These are phyloP conservation scores for Diplodus sargus DNA, from an alignment of 2,797 vertebrate genomes.

Conservation along the genomic window DNA sequence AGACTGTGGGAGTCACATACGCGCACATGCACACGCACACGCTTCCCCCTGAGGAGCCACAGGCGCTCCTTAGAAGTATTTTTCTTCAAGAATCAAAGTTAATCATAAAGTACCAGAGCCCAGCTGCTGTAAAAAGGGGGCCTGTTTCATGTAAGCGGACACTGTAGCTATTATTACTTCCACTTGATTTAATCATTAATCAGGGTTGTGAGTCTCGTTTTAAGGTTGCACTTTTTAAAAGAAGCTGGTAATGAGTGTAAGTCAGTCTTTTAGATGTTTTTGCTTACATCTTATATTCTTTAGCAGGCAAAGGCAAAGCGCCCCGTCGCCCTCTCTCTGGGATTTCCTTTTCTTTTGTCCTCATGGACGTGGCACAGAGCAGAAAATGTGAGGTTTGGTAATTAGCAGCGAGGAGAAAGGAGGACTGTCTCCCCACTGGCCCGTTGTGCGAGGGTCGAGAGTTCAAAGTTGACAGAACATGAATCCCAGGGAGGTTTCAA, in stretches of 20 bases:
- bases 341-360: conserved; percentile 43
- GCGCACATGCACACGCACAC: neutral
- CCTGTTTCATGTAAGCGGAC: conserved; percentile 5
- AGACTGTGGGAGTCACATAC: neutral
- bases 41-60: neutral
- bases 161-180: neutral
- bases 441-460: conserved; percentile 32
- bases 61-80: conserved; percentile 11
- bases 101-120: neutral
- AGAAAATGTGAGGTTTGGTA: neutral
- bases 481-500: conserved; percentile 43
- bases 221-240: neutral
- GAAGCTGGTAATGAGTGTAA: too few relatives aligned
- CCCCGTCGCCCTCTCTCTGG: conserved; percentile 3
- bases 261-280: neutral
- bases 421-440: conserved; percentile 8
- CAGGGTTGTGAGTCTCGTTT: neutral
- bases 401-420: conserved; percentile 37
- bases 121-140: neutral
- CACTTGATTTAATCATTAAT: conserved; percentile 3
- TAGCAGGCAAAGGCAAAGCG: conserved; percentile 6
- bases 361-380: conserved; percentile 24
- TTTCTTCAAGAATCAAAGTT: conserved; percentile 13
- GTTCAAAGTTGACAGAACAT: conserved; percentile 62
- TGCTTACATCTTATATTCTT: neutral